Evolutionary conservation across 2,113 vertebrate species (phyloP).

Genomic region (Ophthalmolycus amberensis): DNA sequence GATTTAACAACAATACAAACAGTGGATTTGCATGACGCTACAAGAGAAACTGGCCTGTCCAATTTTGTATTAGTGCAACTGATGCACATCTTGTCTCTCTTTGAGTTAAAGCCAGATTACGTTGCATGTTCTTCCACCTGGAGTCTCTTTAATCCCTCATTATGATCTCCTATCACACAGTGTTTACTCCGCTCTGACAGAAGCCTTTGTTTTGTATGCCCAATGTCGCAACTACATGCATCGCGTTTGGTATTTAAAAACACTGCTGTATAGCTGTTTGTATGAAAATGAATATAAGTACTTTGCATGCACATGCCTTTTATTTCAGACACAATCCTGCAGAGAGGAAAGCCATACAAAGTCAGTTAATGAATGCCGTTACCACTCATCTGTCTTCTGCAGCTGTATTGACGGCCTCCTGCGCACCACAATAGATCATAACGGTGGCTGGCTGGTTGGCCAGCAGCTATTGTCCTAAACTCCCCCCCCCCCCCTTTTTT

Average conservation of each 20-base stretch:
- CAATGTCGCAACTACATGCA: not conserved
- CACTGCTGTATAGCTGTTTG: not conserved
- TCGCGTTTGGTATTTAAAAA: not conserved
- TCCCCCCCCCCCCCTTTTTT: slow-evolving; percentile 20
- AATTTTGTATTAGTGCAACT: not conserved
- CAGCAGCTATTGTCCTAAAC: slow-evolving; percentile 50
- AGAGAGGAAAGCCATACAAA: slow-evolving; percentile 16
- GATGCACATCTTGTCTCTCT: not conserved
- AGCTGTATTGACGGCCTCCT: slow-evolving; percentile 38
- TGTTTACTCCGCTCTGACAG: slow-evolving; percentile 5
- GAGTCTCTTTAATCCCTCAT: not conserved
- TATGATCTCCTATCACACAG: not conserved
- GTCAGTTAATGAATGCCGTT: slow-evolving; percentile 34
- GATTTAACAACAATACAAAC: not conserved
- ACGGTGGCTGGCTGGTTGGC: slow-evolving; percentile 20
- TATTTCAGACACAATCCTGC: slow-evolving; percentile 3
- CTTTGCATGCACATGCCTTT: not conserved
- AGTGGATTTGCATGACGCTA: slow-evolving; percentile 14
- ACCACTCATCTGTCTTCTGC: slow-evolving; percentile 54
- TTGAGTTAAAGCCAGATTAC: not conserved
- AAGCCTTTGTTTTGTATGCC: slow-evolving; percentile 1
- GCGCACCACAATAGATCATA: slow-evolving; percentile 60
- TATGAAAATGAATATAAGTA: not conserved
- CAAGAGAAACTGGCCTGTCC: not conserved
- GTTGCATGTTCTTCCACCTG: not conserved